Evolutionary conservation across 1,140 invertebrate species (phyloP).

Genomic region (Lordiphosa collinella): DNA sequence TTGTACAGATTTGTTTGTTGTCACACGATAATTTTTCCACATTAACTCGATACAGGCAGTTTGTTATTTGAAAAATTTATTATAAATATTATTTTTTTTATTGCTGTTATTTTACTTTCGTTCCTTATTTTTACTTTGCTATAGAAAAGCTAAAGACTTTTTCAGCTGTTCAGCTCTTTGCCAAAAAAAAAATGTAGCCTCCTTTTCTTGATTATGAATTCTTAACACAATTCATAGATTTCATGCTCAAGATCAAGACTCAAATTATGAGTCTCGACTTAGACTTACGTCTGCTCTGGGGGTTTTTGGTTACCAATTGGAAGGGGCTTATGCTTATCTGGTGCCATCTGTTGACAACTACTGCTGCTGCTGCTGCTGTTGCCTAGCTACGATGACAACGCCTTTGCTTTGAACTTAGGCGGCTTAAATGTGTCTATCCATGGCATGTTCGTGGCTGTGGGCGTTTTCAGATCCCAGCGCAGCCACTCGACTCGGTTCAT

Average conservation of each 20-base stretch:
- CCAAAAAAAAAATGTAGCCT: too few species aligned
- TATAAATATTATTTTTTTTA: too few species aligned
- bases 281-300: conserved; percentile 6
- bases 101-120: too few species aligned
- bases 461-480: conserved; percentile 11
- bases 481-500: conserved; percentile 17
- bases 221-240: conserved; percentile 37
- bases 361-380: not conserved
- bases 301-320: conserved; percentile 10
- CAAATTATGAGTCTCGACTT: conserved; percentile 43
- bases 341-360: conserved; percentile 62
- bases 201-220: not conserved
- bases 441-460: conserved; percentile 30
- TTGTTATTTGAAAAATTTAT: too few species aligned
- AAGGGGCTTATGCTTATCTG: conserved; percentile 59
- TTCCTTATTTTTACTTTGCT: too few species aligned
- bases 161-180: too few species aligned
- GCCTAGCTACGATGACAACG: conserved; percentile 14
- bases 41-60: too few species aligned
- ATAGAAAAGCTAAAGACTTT: too few species aligned
- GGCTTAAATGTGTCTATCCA: conserved; percentile 29
- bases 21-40: too few species aligned
- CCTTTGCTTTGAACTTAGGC: conserved; percentile 60
- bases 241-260: conserved; percentile 37
- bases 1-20: too few species aligned